Base-by-base conservation (phyloP, 2,113 vertebrate genomes). In the Indicator indicator region DNA sequence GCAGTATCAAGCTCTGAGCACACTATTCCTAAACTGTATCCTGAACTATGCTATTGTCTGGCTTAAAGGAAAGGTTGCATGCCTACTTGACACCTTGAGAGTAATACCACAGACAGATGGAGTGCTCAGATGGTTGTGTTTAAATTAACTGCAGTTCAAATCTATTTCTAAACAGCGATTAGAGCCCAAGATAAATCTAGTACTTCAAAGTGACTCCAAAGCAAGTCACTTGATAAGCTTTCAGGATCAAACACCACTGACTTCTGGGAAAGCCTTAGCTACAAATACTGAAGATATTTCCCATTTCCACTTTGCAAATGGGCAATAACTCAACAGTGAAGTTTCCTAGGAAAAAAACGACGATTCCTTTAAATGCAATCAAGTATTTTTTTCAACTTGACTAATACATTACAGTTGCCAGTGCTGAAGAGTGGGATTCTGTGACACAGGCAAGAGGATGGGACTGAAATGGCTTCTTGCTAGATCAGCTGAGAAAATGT, bases 101-200 rank as follows among this genome's bases (percentile, higher is more conserved):
- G 26, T 32, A 48, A 75, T 62, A 24, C 56, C 69, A 11, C 27
- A 55, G 50, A 21, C 36, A 40, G 87, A 30, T 44, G 64, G 70
- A 69, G 50, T 79, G 79, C 86, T 83, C 65, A 60, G 52, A 52
- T 74, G 50, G 32, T 83, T 84, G 26, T 55, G 40, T 86, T 44
- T 90, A 65, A 84, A 82, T 24, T 58, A 46, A 79, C 67, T 84
- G 8, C 12, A 23, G 36, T 78, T 93, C 58, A 79, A 69, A 40
- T 93, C 75, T 67, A 11, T 71, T 83, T 87, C 82, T 85, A 62
- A 93, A 33, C 52, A 50, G 64, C 63, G 42, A 93, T 90, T 81
- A 72, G 65, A 88, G 58, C 74, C 52, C 28, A 27, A 80, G 64
- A 69, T 87, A 90, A 87, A 78, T 86, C 54, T 88, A 10, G 4